These are phyloP conservation scores for Antheraea pernyi DNA, from an alignment of 1,140 invertebrate species.

Conservation along the genomic window DNA sequence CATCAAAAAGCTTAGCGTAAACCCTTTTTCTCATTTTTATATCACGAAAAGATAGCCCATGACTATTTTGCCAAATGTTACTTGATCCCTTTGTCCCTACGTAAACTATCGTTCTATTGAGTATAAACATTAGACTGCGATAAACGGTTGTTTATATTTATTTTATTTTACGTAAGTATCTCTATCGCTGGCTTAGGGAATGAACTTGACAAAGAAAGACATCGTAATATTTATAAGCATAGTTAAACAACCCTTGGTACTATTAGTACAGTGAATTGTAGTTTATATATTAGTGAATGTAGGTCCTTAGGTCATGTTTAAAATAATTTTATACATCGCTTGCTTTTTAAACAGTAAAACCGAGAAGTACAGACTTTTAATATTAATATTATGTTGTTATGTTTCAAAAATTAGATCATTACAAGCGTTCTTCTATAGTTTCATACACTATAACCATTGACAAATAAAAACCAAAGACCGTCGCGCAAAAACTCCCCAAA, in stretches of 20 bases:
- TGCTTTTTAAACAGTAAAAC: not conserved
- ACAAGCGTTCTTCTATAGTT: no score
- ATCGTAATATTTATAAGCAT: no score
- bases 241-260: no score
- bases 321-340: not conserved
- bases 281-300: no score
- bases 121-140: not conserved
- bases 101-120: conserved; percentile 18
- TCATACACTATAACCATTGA: no score
- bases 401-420: no score
- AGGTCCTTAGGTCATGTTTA: no score
- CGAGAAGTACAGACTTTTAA: not conserved
- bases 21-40: conserved; percentile 73
- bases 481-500: no score
- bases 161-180: not conserved
- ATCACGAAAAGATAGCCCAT: conserved; percentile 69
- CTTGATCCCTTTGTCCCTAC: conserved; percentile 53
- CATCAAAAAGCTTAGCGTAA: conserved; percentile 71
- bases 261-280: no score
- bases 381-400: no score
- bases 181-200: not conserved
- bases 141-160: not conserved
- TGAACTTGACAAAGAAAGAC: no score
- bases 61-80: conserved; percentile 67
- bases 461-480: no score